Evolutionary conservation across 1,140 invertebrate species (phyloP).

Genomic region (Formica exsecta): DNA sequence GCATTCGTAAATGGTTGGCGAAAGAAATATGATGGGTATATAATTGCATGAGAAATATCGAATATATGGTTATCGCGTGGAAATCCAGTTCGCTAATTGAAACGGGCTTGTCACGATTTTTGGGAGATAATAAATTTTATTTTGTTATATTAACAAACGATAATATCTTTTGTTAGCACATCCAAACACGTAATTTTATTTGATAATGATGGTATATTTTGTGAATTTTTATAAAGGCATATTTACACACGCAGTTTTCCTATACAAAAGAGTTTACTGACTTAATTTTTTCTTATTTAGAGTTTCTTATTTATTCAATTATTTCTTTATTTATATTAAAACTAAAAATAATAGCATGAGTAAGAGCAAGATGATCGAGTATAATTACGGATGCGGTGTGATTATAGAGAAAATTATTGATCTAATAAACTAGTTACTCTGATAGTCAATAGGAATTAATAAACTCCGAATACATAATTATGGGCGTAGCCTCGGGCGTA

Average conservation of each 20-base stretch:
- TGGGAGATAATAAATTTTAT: conserved; percentile 48
- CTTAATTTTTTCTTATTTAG: not conserved
- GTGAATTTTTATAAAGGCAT: conserved; percentile 1
- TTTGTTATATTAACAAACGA: not conserved
- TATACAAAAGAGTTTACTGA: not conserved
- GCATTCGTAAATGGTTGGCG: conserved; percentile 4
- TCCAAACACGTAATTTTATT: conserved; percentile 6
- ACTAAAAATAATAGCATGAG: not conserved
- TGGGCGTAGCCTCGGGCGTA: not conserved
- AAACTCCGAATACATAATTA: not conserved
- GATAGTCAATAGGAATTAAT: conserved; percentile 9
- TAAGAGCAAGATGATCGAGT: not conserved
- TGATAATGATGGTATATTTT: not conserved
- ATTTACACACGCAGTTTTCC: not conserved
- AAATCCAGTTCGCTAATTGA: conserved; percentile 28
- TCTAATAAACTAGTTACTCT: not conserved
- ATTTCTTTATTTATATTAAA: not conserved
- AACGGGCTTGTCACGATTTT: conserved; percentile 33
- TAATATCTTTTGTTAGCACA: conserved; percentile 25
- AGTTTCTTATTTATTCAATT: not conserved
- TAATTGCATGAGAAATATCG: conserved; percentile 35
- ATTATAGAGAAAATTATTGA: conserved; percentile 7
- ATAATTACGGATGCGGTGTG: not conserved
- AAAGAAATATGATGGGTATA: conserved; percentile 40
- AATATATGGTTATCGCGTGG: not conserved